These are phyloP conservation scores for Sinelater perroti DNA, from an alignment of 2,888 invertebrate species.

Conservation along the genomic window DNA sequence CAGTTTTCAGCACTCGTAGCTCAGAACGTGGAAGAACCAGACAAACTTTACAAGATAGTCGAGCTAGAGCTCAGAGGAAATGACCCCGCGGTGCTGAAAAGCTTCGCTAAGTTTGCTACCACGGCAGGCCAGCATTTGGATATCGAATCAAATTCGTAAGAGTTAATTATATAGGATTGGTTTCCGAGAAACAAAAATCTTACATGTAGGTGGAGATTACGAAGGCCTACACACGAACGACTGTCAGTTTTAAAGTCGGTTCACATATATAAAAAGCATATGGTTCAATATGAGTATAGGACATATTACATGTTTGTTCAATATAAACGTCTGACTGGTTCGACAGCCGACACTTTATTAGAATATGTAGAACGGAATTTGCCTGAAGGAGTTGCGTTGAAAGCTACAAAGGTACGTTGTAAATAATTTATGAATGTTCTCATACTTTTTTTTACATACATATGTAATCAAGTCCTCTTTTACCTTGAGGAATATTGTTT, in stretches of 20 bases:
- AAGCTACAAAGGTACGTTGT: constrained; percentile 76
- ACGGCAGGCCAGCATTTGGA: constrained; percentile 84
- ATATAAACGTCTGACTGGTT: constrained; percentile 87
- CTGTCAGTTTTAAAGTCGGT: constrained; percentile 86
- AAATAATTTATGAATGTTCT: background rate
- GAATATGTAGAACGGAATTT: constrained; percentile 97
- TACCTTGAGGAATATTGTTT: too few relatives aligned
- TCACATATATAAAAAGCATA: constrained; percentile 91
- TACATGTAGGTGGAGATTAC: constrained; percentile 73
- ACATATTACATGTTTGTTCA: constrained; percentile 90
- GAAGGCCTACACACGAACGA: constrained; percentile 78
- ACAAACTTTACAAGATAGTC: constrained; percentile 83
- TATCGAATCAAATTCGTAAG: constrained; percentile 77
- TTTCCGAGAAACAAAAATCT: background rate
- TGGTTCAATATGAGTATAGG: constrained; percentile 94
- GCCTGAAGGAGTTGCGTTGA: constrained; percentile 96
- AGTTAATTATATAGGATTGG: background rate
- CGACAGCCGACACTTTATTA: constrained; percentile 93
- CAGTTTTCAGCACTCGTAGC: background rate
- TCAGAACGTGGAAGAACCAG: constrained; percentile 62
- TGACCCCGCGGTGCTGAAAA: constrained; percentile 86
- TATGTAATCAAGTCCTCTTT: too few relatives aligned
- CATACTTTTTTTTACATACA: too few relatives aligned
- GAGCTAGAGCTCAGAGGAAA: constrained; percentile 88
- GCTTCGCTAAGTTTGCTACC: constrained; percentile 86